A percentile compares a stretch with the other conserved stretches of the same genome.
These are phyloP conservation scores for Cyprinodon variegatus DNA, from an alignment of 2,113 vertebrate genomes.

Conservation along the genomic window DNA sequence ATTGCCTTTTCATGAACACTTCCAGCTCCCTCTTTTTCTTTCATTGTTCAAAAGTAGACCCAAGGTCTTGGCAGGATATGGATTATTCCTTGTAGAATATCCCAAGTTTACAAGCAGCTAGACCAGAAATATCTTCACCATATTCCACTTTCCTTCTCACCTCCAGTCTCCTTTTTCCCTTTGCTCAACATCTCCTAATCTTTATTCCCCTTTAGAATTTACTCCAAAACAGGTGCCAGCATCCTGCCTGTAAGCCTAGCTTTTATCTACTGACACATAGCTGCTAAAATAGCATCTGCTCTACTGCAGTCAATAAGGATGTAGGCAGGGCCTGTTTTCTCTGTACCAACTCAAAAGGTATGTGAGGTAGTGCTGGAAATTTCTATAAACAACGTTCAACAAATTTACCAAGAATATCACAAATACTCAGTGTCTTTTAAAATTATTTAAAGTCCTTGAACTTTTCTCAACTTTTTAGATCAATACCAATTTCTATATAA, in stretches of 20 bases:
- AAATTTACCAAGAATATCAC: not conserved
- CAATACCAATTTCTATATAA: too few relatives aligned
- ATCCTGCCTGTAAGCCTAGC: conserved; percentile 62
- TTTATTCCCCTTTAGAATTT: conserved; percentile 59
- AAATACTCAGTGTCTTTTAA: not conserved
- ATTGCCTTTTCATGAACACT: conserved; percentile 19
- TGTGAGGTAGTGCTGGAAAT: conserved; percentile 7
- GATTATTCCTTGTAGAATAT: conserved; percentile 49
- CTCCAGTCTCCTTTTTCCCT: conserved; percentile 45
- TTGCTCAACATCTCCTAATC: conserved; percentile 44
- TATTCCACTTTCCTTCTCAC: conserved; percentile 38
- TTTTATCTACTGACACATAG: conserved; percentile 73
- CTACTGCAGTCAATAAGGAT: conserved; percentile 70
- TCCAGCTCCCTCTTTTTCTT: conserved; percentile 37
- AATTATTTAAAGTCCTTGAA: not conserved
- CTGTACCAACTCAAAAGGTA: conserved; percentile 20
- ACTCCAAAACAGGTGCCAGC: conserved; percentile 56
- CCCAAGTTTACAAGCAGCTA: conserved; percentile 28
- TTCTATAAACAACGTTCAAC: not conserved
- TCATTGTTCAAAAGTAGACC: conserved; percentile 50
- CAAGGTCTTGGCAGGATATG: conserved; percentile 29
- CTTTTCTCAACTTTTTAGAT: not conserved
- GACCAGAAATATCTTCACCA: conserved; percentile 61
- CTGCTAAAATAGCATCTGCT: conserved; percentile 68
- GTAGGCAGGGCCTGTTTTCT: conserved; percentile 50